Conservation (phyloP, 2,113 vertebrate species). For the Dipodomys merriami region DNA sequence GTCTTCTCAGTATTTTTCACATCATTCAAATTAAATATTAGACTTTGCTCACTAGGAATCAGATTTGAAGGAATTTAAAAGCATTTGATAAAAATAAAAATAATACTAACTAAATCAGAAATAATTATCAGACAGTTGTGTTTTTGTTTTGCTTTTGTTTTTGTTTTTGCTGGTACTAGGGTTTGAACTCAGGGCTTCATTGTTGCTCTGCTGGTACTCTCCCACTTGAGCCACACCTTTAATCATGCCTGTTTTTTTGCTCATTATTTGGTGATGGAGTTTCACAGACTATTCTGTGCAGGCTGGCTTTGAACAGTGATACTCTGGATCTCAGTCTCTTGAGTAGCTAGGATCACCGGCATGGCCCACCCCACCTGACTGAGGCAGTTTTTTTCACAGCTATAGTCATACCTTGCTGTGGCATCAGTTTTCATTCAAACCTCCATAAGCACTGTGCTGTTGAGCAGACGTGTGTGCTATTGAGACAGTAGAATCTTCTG, state of each 20-base stretch:
- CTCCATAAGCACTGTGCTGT: fast-evolving
- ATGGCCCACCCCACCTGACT: too few species aligned
- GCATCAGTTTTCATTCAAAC: fast-evolving
- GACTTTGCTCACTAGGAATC: not conserved
- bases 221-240: too few species aligned
- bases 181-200: too few species aligned
- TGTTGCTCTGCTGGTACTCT: too few species aligned
- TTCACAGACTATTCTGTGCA: too few species aligned
- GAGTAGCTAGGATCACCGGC: too few species aligned
- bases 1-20: not conserved
- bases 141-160: not conserved
- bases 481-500: not conserved
- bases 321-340: too few species aligned
- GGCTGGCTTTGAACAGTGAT: too few species aligned
- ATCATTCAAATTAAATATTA: constrained; percentile 1
- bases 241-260: too few species aligned
- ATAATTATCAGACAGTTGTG: not conserved
- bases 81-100: not conserved
- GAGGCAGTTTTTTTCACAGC: not conserved
- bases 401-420: not conserved
- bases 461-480: not conserved
- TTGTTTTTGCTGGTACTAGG: too few species aligned
- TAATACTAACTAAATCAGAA: not conserved
- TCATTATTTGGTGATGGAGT: too few species aligned
- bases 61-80: not conserved